These are phyloP conservation scores for Hetaerina titia DNA, from an alignment of 2,888 invertebrate genomes.

Conservation along the genomic window DNA sequence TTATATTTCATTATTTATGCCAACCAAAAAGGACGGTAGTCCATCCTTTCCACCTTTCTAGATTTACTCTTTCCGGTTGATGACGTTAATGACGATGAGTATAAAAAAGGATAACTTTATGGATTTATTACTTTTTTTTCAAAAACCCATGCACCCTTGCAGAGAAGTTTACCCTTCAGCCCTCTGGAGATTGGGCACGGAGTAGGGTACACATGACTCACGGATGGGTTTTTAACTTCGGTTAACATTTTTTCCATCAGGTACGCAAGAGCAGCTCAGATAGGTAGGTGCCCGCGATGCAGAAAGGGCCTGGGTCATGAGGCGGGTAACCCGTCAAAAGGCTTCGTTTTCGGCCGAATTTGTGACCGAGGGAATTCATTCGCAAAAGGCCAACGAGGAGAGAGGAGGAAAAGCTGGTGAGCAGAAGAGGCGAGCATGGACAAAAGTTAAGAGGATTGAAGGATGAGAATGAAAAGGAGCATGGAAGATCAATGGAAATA, in stretches of 20 bases:
- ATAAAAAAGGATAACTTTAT: neutral
- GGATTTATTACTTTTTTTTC: neutral
- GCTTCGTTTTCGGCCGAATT: conserved; percentile 4
- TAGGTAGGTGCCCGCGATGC: neutral
- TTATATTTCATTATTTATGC: neutral
- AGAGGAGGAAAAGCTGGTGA: neutral
- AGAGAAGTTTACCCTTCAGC: neutral
- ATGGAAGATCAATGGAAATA: neutral
- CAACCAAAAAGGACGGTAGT: neutral
- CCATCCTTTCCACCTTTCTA: neutral
- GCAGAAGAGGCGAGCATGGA: too few species aligned
- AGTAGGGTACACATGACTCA: neutral
- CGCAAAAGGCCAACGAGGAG: neutral
- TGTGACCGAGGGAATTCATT: neutral
- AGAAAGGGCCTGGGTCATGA: neutral
- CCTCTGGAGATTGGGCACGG: neutral
- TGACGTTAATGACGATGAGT: neutral
- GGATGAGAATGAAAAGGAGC: neutral
- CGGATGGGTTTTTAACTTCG: neutral
- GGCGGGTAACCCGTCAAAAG: neutral
- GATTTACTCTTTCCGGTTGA: neutral
- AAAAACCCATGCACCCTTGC: neutral
- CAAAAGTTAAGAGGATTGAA: conserved; percentile 3
- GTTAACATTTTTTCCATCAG: neutral
- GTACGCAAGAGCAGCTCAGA: neutral